A percentile compares a stretch with the other conserved stretches of the same genome.
Evolutionary conservation across 2,888 invertebrate species (phyloP).

Genomic region (Blomia tropicalis): DNA sequence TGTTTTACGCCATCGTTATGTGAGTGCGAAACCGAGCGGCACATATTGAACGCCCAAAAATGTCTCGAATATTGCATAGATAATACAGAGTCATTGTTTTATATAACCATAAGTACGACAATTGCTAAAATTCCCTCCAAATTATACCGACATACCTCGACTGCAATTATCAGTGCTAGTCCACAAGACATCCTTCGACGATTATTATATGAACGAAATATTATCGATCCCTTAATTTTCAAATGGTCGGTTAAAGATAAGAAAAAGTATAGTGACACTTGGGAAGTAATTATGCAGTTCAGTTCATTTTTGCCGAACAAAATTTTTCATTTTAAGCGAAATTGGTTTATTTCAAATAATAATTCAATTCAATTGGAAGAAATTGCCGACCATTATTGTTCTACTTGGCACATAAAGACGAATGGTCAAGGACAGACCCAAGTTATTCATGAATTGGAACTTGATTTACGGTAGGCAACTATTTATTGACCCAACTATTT

Average conservation of each 20-base stretch:
- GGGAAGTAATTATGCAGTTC: conserved; percentile 18
- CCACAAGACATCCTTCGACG: conserved; percentile 24
- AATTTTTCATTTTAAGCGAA: conserved; percentile 9
- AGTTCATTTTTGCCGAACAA: conserved; percentile 23
- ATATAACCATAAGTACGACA: conserved; percentile 14
- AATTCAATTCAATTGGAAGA: conserved; percentile 19
- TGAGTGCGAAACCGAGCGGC: conserved; percentile 23
- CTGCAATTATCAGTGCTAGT: conserved; percentile 18
- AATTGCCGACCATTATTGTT: conserved; percentile 19
- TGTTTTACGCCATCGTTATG: conserved; percentile 26
- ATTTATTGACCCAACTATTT: background rate
- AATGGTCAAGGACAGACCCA: conserved; percentile 20
- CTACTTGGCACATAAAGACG: conserved; percentile 18
- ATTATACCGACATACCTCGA: conserved; percentile 20
- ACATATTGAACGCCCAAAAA: conserved; percentile 25
- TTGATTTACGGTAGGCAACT: conserved; percentile 24
- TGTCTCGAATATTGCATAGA: conserved; percentile 26
- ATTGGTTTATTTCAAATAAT: conserved; percentile 18
- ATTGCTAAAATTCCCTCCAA: background rate
- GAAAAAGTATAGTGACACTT: conserved; percentile 15
- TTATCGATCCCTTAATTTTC: conserved; percentile 24
- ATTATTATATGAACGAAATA: conserved; percentile 23
- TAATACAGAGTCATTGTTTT: conserved; percentile 19
- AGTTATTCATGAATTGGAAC: conserved; percentile 17
- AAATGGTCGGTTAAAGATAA: conserved; percentile 23